Base-by-base conservation (phyloP, 2,113 vertebrate genomes). In the Sisor rabdophorus region DNA sequence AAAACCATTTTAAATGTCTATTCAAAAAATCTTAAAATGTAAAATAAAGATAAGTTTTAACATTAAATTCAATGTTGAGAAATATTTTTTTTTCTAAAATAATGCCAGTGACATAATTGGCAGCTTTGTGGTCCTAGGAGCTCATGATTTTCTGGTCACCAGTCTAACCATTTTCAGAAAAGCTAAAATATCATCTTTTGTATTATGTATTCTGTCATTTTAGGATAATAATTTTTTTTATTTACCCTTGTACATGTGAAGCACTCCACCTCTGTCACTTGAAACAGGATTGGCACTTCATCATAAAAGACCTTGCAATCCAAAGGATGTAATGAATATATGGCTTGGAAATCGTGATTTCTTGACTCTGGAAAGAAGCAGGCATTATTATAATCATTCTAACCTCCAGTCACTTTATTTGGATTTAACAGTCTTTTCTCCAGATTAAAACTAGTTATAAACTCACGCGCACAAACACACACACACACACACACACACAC, bases 281-380 rank as follows among this genome's bases (percentile, higher is more conserved):
- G 76, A 72, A 87, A 81, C 73, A 84, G 84, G 75, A 90, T 86
- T 81, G 86, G 78, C 77, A 84, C 70, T n/a, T 84, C 82, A 56
- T 88, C 78, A 17, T 78, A 71, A 67, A 88, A 87, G 26, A 79
- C 83, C 71, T 81, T 80, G 71, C 79, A 84, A 76, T 85, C 83
- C 81, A 85, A 58, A 30, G 77, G 74, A 26, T 71, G 73, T 53
- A 81, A 71, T 44, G 72, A 81, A 78, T 83, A 86, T 61, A 86
- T 75, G 22, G 76, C 63, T 55, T 82, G 77, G 77, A 86, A 81
- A 61, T 52, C 30, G 26, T 84, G 76, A 15, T 12, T 56, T 60
- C 58, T 74, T n/a, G 67, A 64, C 75, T 81, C 82, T 82, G 61
- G 77, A 80, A 83, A 61, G 17, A 50, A 65, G 3, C 52, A 73